Evolutionary conservation across 1,140 invertebrate species (phyloP).

Genomic region (Drosophila micromelanica): DNA sequence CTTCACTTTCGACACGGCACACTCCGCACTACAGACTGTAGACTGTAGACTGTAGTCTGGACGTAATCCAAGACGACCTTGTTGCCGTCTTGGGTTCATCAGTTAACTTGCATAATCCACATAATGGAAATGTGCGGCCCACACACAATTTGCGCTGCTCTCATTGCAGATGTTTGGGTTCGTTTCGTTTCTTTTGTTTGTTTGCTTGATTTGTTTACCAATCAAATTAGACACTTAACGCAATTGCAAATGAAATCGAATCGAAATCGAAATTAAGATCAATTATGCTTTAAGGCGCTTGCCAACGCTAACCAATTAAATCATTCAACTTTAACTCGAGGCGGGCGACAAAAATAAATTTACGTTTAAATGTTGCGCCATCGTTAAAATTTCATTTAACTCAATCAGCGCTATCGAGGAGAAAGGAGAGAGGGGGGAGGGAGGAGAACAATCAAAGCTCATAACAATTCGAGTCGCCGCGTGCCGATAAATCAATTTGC

Average conservation of each 20-base stretch:
- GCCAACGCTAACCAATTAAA: conserved; percentile 69
- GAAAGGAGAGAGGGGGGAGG: neutral
- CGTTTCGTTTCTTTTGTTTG: conserved; percentile 17
- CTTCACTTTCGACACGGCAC: conserved; percentile 16
- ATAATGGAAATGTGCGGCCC: conserved; percentile 18
- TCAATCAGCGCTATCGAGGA: conserved; percentile 63
- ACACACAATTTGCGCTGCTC: conserved; percentile 29
- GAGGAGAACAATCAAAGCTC: conserved; percentile 42
- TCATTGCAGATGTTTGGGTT: conserved; percentile 6
- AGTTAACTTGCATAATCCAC: conserved; percentile 54
- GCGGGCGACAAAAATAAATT: conserved; percentile 66
- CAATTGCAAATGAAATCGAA: conserved; percentile 59
- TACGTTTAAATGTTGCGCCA: conserved; percentile 70
- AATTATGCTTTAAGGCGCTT: conserved; percentile 55
- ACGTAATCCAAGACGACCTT: conserved; percentile 64
- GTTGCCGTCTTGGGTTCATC: conserved; percentile 34
- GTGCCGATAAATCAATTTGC: conserved; percentile 78
- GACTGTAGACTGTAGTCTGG: conserved; percentile 13
- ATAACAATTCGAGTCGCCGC: conserved; percentile 70
- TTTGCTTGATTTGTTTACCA: conserved; percentile 58
- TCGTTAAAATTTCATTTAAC: conserved; percentile 69
- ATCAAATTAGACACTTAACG: conserved; percentile 72
- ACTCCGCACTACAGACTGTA: neutral
- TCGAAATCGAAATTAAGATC: conserved; percentile 64
- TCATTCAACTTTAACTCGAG: conserved; percentile 31